Base-by-base conservation (phyloP, 2,113 vertebrate genomes). In the Alaudala cheleensis region DNA sequence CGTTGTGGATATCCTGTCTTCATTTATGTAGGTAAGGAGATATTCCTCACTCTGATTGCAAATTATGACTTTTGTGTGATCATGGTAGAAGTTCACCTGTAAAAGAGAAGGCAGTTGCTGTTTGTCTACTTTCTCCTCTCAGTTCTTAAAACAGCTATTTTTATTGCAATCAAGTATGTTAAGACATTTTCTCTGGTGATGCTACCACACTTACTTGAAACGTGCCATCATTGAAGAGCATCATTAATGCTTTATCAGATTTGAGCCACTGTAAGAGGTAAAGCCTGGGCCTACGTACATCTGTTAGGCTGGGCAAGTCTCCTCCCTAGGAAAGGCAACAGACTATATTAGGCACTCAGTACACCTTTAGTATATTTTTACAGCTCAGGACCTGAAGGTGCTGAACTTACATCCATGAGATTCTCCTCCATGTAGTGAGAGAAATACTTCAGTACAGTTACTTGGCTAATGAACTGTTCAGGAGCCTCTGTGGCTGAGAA, bases 401-500 rank as follows among this genome's bases (percentile, higher is more conserved):
- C 24, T 86, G 34, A 91, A 98, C 99, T 99, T 98, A 99, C 99
- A 97, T 99, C 99, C 99, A 99, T 99, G 26, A 99, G 98, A 88
- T 99, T 99, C 93, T 99, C 99, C 94, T 99, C 99, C 99, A 99
- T 99, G 97, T 99, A 99, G 88, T 99, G 99, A 67, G 99, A 99
- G 64, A 99, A 99, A 95, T 99, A 99, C 92, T 99, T 99, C 95
- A 99, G 98, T 92, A 99, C 98, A 58, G 99, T 99, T 83, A 99
- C 99, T 98, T 99, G 99, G 85, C 98, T 98, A 56, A 99, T 98
- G 93, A 99, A 99, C 78, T 99, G 98, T 89, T 99, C 99, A 10
- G 99, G 99, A 62, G 99, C 98, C 69, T 99, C 99, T 23, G 98
- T 96, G 6, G 98, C 98, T 50, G 98, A 87, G 67, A 99, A 99